Conservation (phyloP, 2,797 vertebrate species). For the Coreius guichenoti region DNA sequence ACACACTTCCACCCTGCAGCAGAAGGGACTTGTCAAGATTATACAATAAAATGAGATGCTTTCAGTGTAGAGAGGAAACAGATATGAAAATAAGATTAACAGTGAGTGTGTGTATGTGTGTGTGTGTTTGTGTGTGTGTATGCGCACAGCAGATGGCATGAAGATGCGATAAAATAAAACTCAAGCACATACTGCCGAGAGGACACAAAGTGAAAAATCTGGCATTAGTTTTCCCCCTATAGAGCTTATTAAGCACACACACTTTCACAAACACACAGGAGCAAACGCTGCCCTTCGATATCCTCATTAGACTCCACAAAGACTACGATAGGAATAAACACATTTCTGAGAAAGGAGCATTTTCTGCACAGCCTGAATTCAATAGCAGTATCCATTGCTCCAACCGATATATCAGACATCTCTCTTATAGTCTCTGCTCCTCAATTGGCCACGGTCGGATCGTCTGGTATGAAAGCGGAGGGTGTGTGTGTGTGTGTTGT, state of each 20-base stretch:
- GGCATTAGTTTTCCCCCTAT: conserved; percentile 67
- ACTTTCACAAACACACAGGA: conserved; percentile 48
- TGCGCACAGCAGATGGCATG: conserved; percentile 9
- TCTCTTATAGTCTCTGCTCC: conserved; percentile 42
- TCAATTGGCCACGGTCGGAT: conserved; percentile 60
- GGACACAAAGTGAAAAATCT: conserved; percentile 64
- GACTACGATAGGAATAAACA: conserved; percentile 65
- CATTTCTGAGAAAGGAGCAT: conserved; percentile 62
- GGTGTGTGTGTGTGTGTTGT: conserved; percentile 20
- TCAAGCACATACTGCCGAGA: conserved; percentile 47
- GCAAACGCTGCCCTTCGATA: conserved; percentile 44
- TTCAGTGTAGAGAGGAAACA: conserved; percentile 27
- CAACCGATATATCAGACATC: conserved; percentile 51
- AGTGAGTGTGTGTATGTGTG: conserved; percentile 12
- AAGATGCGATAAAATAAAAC: conserved; percentile 44
- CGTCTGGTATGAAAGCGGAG: conserved; percentile 47
- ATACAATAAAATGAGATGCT: conserved; percentile 11
- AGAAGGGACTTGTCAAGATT: conserved; percentile 26
- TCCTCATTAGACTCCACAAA: conserved; percentile 70
- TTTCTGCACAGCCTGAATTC: conserved; percentile 58
- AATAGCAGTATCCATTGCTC: conserved; percentile 65
- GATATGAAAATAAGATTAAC: conserved; percentile 39
- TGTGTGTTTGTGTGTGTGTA: background rate
- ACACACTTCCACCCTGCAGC: background rate
- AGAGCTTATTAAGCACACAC: conserved; percentile 76